Percentiles rank a stretch among this genome's conserved stretches.
phyloP scores from a whole-genome alignment of 2,888 invertebrate genomes.

The Philaethria dido region DNA sequence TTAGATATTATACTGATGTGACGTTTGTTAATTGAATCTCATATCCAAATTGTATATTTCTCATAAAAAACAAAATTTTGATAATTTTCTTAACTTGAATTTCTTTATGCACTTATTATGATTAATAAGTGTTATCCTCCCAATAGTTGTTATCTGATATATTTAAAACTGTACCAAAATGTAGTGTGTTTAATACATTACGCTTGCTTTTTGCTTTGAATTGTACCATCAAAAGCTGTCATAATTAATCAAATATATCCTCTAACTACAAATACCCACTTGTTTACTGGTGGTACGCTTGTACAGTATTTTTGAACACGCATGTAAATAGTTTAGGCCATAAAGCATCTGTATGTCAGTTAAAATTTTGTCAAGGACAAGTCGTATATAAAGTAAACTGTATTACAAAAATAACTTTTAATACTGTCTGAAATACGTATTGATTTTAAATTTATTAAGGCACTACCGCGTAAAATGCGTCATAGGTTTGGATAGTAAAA shows the following conservation, averaged over 20 bases:
- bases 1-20: too few species aligned
- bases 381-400: conserved; percentile 61
- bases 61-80: too few species aligned
- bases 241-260: conserved; percentile 7
- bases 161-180: neutral
- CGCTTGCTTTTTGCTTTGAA: conserved; percentile 1
- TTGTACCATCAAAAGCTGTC: conserved; percentile 8
- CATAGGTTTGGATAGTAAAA: conserved; percentile 36
- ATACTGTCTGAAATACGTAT: conserved; percentile 65
- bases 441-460: conserved; percentile 48
- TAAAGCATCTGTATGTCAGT: conserved; percentile 55
- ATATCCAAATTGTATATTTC: too few species aligned
- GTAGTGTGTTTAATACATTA: neutral
- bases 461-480: conserved; percentile 44
- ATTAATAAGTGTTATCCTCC: too few species aligned
- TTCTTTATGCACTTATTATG: too few species aligned
- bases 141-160: neutral
- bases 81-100: too few species aligned
- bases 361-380: conserved; percentile 71
- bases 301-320: conserved; percentile 49
- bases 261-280: neutral
- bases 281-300: conserved; percentile 54
- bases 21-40: too few species aligned
- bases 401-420: conserved; percentile 55
- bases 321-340: conserved; percentile 60